Evolutionary conservation across 2,888 invertebrate genomes (phyloP), one percentile per base, ranked within the genome.

Genomic region (Orchestes rusci): DNA sequence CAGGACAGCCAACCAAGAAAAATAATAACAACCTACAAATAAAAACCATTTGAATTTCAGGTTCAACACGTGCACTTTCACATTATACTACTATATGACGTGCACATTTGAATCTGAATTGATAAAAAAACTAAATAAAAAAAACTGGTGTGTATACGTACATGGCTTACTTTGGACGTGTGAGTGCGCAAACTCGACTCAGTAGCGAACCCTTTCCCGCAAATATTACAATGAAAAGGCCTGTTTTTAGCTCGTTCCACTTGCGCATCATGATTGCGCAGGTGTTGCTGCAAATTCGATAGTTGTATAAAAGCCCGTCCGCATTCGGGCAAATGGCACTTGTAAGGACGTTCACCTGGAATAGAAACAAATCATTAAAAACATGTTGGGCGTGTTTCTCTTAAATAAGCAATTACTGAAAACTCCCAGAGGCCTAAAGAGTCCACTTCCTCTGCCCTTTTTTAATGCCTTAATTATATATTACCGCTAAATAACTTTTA

Each of bases 231-330:
- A 66, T 94, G 92, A 71, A 92, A 94, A 40, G 93, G 93, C 51
- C 93, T 77, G 72, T 92, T 93, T 71, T 93, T 93, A 63, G 93
- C 91, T 56, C 93, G 78, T 64, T 93, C 92, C 55, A 92, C 87
- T 69, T 94, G 93, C 46, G 93, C 92, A 67, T 94, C 95, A 71
- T 95, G 94, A 73, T 94, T 95, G 55, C 94, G 75, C 53, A 94
- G 80, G 69, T 95, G 94, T 67, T 95, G 95, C 67, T 95, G 94
- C 8, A 95, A 80, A 70, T 95, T 95, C 45, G 93, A 93, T 59
- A 95, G 78, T 72, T 95, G 95, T 67, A 94, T 95, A 74, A 95
- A 95, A 54, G 94, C 94, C 59, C 94, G 77, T 40, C 93, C 94
- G 69, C 95, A 95, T 64, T 94, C 93, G 43, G 92, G 90, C 59